These are phyloP conservation scores for Merodon equestris DNA, from an alignment of 2,888 invertebrate genomes.

Conservation along the genomic window DNA sequence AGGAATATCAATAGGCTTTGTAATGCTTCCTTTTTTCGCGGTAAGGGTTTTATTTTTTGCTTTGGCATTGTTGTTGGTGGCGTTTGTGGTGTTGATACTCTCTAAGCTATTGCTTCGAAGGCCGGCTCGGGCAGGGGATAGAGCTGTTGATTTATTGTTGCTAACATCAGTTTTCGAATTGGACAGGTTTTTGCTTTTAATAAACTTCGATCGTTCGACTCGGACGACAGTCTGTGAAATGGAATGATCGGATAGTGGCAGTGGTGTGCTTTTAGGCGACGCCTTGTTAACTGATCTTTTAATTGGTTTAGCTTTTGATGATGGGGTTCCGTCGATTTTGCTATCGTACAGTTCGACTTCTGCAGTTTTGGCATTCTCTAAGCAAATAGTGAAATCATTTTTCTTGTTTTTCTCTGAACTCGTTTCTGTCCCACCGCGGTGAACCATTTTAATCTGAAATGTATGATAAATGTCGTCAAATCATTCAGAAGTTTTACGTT, in stretches of 20 bases:
- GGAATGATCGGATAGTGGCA: conserved; percentile 65
- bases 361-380: conserved; percentile 55
- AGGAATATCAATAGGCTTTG: conserved; percentile 38
- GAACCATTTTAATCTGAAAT: conserved; percentile 71
- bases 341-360: conserved; percentile 41
- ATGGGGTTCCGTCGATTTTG: conserved; percentile 34
- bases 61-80: conserved; percentile 60
- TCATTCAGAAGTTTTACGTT: no score
- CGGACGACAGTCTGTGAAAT: conserved; percentile 57
- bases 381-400: conserved; percentile 56
- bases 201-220: conserved; percentile 55
- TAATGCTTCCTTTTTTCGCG: conserved; percentile 36
- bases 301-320: conserved; percentile 48
- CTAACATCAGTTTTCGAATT: conserved; percentile 39
- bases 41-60: conserved; percentile 52
- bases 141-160: conserved; percentile 34
- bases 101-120: conserved; percentile 69
- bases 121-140: conserved; percentile 62
- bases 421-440: conserved; percentile 70
- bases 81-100: conserved; percentile 65
- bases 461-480: no score
- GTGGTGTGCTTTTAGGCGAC: conserved; percentile 49
- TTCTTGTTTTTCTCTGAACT: conserved; percentile 60
- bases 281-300: conserved; percentile 40
- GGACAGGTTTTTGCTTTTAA: conserved; percentile 39